phyloP scores from a whole-genome alignment of 2,888 invertebrate species.

The Hypsopygia costalis region DNA sequence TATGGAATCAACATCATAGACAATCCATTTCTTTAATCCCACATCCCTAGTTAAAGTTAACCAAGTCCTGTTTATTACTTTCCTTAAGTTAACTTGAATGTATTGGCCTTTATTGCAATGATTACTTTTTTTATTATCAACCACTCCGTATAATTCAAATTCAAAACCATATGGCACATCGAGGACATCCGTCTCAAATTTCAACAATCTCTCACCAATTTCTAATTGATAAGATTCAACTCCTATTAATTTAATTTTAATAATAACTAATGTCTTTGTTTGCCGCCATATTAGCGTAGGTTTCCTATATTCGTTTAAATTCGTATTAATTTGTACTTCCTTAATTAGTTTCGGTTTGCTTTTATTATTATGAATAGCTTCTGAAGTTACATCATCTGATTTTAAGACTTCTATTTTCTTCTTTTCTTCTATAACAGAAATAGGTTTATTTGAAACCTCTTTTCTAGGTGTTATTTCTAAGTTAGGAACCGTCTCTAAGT shows the following conservation, averaged over 20 bases:
- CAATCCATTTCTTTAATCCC: slow-evolving; percentile 51
- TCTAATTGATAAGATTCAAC: slow-evolving; percentile 47
- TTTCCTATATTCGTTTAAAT: slow-evolving; percentile 27
- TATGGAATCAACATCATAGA: slow-evolving; percentile 54
- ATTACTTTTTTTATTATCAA: slow-evolving; percentile 32
- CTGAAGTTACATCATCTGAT: not conserved
- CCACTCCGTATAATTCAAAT: slow-evolving; percentile 57
- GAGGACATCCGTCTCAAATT: slow-evolving; percentile 40
- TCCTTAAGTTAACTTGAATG: slow-evolving; percentile 47
- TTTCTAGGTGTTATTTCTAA: no score
- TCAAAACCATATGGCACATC: slow-evolving; percentile 51
- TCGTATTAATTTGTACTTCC: slow-evolving; percentile 13
- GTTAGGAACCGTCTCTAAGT: no score
- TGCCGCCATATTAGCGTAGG: slow-evolving; percentile 64
- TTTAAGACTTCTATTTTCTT: not conserved
- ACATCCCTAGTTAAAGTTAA: slow-evolving; percentile 40
- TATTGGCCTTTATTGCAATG: slow-evolving; percentile 60
- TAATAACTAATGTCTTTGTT: slow-evolving; percentile 34
- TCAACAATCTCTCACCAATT: slow-evolving; percentile 38
- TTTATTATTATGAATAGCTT: not conserved
- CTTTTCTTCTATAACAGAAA: not conserved
- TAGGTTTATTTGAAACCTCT: no score
- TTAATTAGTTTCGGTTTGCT: not conserved
- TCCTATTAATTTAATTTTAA: slow-evolving; percentile 58
- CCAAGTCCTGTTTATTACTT: slow-evolving; percentile 54